Evolutionary conservation across 2,888 invertebrate species (phyloP), one percentile per base, ranked within the genome.

Genomic region (Synergus gifuensis): DNA sequence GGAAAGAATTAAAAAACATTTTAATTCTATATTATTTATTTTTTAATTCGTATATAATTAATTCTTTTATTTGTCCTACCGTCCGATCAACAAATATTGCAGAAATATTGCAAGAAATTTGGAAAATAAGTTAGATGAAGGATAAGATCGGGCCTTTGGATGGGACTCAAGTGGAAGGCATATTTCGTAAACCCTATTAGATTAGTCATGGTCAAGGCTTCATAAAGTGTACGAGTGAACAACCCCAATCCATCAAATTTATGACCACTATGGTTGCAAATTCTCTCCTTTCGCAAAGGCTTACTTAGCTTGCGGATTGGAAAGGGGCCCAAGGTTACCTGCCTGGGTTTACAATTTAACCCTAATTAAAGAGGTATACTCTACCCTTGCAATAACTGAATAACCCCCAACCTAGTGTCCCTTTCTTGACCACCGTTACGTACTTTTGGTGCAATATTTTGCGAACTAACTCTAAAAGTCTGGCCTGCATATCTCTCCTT

Each of bases 311-410:
- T 42, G 78, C 81, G 81, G 76, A 80, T 80, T 77, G 79, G 76
- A 80, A 87, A 81, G 87, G 88, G 88, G 86, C 60, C 83, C 82
- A 81, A 83, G 85, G 85, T 82, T 85, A 83, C 82, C 82, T 84
- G 67, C 73, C 76, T 46, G 73, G 80, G 60, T 88, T 90, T 89
- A 90, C 84, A 89, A 89, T 91, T 90, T 91, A 90, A 91, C 90
- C 90, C 90, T 88, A 89, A 91, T 91, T 90, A 89, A 89, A 90
- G 89, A 91, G 90, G 89, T 89, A 89, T 85, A 54, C 82, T 84
- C 83, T 82, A 82, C 85, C 78, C 79, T 54, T 14, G 62, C 28
- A 22, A 12, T 28, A 28, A 62, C 62, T 62, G 22, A 81, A 73
- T 76, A 79, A 78, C 80, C 83, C 79, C 83, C 79, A 83, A 12